Conservation (phyloP, 2,113 vertebrate genomes). For the Heterotis niloticus region DNA sequence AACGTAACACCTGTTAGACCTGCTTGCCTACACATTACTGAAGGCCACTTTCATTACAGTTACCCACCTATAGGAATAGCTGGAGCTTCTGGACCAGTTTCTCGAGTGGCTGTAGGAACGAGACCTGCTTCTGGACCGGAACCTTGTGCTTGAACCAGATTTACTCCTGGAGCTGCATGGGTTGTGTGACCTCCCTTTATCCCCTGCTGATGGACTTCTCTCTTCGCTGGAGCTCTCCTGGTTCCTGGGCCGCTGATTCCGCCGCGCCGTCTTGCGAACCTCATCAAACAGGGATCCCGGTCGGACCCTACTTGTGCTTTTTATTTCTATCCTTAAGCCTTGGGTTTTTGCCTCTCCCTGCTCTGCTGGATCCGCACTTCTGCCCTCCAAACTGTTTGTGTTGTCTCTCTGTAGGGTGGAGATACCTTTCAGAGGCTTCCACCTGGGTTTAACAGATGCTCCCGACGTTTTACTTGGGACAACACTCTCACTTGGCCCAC, state of each 20-base stretch:
- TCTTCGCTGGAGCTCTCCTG: conserved; percentile 93
- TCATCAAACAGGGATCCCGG: conserved; percentile 95
- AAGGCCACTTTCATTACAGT: neutral
- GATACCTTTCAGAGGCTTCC: conserved; percentile 85
- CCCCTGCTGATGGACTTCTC: conserved; percentile 65
- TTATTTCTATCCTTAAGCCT: conserved; percentile 90
- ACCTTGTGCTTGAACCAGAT: conserved; percentile 76
- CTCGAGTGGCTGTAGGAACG: conserved; percentile 80
- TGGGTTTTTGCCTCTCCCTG: conserved; percentile 59
- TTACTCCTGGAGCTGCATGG: conserved; percentile 71
- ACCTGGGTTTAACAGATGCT: conserved; percentile 69
- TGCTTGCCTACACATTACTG: neutral
- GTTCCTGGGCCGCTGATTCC: conserved; percentile 89
- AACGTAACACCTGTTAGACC: neutral
- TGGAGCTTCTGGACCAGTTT: conserved; percentile 79
- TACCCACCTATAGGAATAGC: conserved; percentile 79
- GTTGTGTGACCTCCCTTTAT: conserved; percentile 64
- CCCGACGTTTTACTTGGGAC: conserved; percentile 39
- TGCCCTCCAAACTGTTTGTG: conserved; percentile 39
- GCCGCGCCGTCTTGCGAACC: conserved; percentile 87
- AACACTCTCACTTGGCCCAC: conserved; percentile 41
- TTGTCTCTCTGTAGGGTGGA: conserved; percentile 52
- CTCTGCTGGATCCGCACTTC: conserved; percentile 44
- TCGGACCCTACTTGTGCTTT: conserved; percentile 84
- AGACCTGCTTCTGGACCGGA: conserved; percentile 66